Conservation (phyloP, 2,113 vertebrate species). For the Podarcis muralis region DNA sequence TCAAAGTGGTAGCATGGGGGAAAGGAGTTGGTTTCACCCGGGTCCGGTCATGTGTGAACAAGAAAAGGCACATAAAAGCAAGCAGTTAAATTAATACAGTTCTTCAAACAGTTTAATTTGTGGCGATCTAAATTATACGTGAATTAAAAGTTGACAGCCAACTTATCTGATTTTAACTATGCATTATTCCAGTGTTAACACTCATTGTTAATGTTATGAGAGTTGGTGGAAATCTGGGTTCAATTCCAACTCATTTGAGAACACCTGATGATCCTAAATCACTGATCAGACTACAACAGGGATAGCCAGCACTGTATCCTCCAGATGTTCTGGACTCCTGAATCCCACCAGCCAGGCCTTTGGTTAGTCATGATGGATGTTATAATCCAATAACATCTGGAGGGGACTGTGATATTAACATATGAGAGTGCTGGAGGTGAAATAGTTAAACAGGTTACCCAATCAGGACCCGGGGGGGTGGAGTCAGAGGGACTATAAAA, state of each 20-base stretch:
- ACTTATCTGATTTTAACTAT: slow-evolving; percentile 43
- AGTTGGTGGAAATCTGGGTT: not conserved
- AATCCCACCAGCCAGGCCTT: too few relatives aligned
- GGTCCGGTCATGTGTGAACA: slow-evolving; percentile 40
- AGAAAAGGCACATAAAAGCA: slow-evolving; percentile 42
- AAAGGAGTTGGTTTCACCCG: not conserved
- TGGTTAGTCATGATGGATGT: too few relatives aligned
- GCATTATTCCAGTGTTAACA: not conserved
- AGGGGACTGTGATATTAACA: too few relatives aligned
- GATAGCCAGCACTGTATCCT: too few relatives aligned
- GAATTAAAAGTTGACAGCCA: slow-evolving; percentile 24
- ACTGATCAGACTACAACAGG: too few relatives aligned
- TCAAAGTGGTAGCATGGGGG: slow-evolving; percentile 7
- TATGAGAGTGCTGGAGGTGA: too few relatives aligned
- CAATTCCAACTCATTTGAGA: not conserved
- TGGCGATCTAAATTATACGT: slow-evolving; percentile 54
- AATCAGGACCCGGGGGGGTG: too few relatives aligned
- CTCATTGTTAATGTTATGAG: not conserved
- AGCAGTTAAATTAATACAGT: slow-evolving; percentile 51
- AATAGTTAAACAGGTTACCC: too few relatives aligned
- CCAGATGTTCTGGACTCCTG: too few relatives aligned
- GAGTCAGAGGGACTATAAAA: too few relatives aligned
- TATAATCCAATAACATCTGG: too few relatives aligned
- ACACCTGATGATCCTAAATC: too few relatives aligned
- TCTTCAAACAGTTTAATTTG: slow-evolving; percentile 53